Base-by-base conservation (phyloP, 2,797 vertebrate species). In the Nasua narica region DNA sequence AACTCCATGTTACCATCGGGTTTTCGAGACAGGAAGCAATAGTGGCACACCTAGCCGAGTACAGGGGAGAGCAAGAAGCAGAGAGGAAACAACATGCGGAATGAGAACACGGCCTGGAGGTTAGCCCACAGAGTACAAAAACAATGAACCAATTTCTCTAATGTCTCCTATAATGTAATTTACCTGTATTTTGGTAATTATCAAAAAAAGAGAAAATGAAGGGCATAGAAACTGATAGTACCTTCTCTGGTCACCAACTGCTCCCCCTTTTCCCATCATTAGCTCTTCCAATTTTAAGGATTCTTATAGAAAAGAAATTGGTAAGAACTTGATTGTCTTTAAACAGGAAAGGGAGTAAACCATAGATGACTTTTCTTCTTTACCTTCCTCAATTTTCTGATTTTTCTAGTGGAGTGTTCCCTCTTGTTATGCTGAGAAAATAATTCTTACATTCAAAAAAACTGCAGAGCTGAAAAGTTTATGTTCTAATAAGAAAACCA, bases 1-100 rank as follows among this genome's bases (percentile, higher is more conserved):
- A 94, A 88, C 79, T 72, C 82, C 86, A 85, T 21, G 43, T 90
- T 43, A 95, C 79, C 82, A 40, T 58, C 50, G 37, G 70, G 86
- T 79, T 93, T 87, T 79, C 43, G 23, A 58, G 92, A 97, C 96
- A 95, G 95, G 98, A 98, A 98, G 67, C 87, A 90, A 83, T 2
- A 56, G 86, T 56, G 97, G 89, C 95, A 92, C 84, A 97, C 87
- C 95, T 96, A 86, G 77, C 86, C n/a, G 23, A 96, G 52, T 1
- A 60, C 32, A 16, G 87, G 69, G 56, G 65, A 74, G 76, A 72
- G 27, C 32, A 79, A 60, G 74, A 16, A 43, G 62, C 87, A 83
- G 78, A 88, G 37, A 96, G 94, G 87, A 97, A 95, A 78, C 86
- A 72, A 82, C 87, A 48, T 32, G 77, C 54, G 2, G 0, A 77